Evolutionary conservation across 2,888 invertebrate genomes (phyloP), one percentile per base, ranked within the genome.

Genomic region (Catocala fraxini): DNA sequence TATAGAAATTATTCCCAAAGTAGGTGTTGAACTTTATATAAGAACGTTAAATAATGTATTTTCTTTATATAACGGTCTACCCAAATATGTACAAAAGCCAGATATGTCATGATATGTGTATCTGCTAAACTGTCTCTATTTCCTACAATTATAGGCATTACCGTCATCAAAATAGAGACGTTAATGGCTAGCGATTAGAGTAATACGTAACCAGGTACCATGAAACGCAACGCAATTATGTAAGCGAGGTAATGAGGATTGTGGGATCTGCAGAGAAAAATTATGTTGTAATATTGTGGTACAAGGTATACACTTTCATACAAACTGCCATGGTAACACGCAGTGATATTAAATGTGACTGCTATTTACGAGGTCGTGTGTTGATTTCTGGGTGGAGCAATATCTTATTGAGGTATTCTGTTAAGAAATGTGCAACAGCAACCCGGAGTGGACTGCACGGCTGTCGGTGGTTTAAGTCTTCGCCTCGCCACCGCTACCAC

Each of bases 181-280:
- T 68, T 66, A 75, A 66, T 71, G 59, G 46, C 59, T 57, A 68
- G 58, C 51, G 49, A 71, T 70, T 56, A 64, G 43, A 34, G 54
- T 48, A 39, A 41, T 42, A 75, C 72, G 69, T 75, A 77, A 77
- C 68, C 63, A 59, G 42, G 56, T 73, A 74, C 62, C 66, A 66
- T 75, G 65, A 61, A 62, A 73, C 51, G 55, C 71, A 62, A 68
- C 56, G 53, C n/a, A 45, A 52, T 75, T 77, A 71, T 46, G 49
- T 78, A 78, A 75, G 52, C 60, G 25, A 57, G 6, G 60, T 75
- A 75, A 75, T 71, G 75, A 71, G 58, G 15, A 54, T 60, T 51
- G 75, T 66, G 69, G 65, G 76, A 78, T 72, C 12, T 55, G 66
- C 15, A 12, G 69, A 71, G 73, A 67, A 71, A 75, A 71, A 78